Conservation (phyloP, 2,888 invertebrate genomes). For the Creontiades dilutus region DNA sequence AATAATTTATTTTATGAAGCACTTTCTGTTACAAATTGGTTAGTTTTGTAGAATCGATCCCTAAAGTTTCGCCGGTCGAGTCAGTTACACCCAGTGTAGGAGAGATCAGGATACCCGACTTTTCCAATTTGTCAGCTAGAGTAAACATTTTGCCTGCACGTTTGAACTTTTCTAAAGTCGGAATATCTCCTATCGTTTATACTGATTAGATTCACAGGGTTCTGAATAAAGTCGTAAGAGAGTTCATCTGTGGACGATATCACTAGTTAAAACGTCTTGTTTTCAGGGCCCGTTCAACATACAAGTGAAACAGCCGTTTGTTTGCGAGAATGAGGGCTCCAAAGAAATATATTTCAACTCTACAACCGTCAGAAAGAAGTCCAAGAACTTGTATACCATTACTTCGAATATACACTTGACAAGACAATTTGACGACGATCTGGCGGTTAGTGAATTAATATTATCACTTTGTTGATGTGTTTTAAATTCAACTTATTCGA, state of each 20-base stretch:
- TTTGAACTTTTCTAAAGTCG: no score
- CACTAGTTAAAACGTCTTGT: background rate
- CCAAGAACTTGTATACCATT: background rate
- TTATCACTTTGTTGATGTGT: background rate
- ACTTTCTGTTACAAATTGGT: no score
- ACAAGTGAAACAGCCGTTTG: conserved; percentile 45
- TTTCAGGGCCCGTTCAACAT: conserved; percentile 55
- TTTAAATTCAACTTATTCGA: background rate
- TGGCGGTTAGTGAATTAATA: background rate
- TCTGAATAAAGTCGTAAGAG: background rate
- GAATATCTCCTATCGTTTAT: no score
- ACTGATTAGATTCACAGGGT: no score
- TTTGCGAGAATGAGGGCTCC: conserved; percentile 54
- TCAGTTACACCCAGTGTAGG: no score
- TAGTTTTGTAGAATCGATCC: no score
- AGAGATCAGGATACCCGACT: no score
- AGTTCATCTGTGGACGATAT: background rate
- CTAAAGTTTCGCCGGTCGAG: no score
- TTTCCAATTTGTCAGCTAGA: no score
- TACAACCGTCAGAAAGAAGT: conserved; percentile 30
- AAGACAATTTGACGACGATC: background rate
- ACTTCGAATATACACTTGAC: background rate
- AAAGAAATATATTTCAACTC: conserved; percentile 3
- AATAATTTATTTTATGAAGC: no score
- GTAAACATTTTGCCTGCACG: no score